Percentiles rank a stretch among this genome's conserved stretches.
Evolutionary conservation across 2,888 invertebrate genomes (phyloP).

Genomic region (Chloroclysta siterata): DNA sequence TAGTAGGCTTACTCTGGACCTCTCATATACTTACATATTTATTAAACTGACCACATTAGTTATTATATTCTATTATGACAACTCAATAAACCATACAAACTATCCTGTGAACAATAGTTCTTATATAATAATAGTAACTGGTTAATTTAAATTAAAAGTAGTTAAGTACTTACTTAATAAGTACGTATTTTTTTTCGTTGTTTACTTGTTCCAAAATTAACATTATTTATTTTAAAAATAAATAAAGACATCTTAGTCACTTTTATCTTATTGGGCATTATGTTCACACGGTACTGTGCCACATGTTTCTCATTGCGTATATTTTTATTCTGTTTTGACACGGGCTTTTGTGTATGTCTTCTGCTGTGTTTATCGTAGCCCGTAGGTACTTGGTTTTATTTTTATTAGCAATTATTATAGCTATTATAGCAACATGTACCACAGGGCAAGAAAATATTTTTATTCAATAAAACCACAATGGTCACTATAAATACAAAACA

Average conservation of each 20-base stretch:
- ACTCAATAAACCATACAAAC: too few species aligned
- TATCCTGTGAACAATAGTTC: too few species aligned
- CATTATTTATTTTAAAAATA: conserved; percentile 19
- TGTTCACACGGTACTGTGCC: conserved; percentile 77
- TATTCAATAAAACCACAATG: too few species aligned
- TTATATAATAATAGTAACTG: too few species aligned
- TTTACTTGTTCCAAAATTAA: conserved; percentile 1
- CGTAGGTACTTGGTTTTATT: not conserved
- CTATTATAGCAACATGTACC: too few species aligned
- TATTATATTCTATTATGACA: too few species aligned
- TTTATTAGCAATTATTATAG: not conserved
- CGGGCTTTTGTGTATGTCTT: conserved; percentile 35
- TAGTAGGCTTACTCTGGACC: too few species aligned
- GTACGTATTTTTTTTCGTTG: not conserved
- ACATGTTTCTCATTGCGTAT: conserved; percentile 78
- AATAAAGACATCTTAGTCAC: conserved; percentile 54
- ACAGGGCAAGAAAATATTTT: too few species aligned
- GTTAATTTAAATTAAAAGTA: too few species aligned
- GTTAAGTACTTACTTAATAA: too few species aligned
- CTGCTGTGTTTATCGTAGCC: not conserved
- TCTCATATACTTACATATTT: too few species aligned
- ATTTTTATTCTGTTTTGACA: conserved; percentile 71
- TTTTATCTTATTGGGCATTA: conserved; percentile 66
- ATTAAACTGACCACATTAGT: too few species aligned
- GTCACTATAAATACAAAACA: conserved; percentile 16